These are phyloP conservation scores for Coptodon rendalli DNA, from an alignment of 2,113 vertebrate species.

Conservation along the genomic window DNA sequence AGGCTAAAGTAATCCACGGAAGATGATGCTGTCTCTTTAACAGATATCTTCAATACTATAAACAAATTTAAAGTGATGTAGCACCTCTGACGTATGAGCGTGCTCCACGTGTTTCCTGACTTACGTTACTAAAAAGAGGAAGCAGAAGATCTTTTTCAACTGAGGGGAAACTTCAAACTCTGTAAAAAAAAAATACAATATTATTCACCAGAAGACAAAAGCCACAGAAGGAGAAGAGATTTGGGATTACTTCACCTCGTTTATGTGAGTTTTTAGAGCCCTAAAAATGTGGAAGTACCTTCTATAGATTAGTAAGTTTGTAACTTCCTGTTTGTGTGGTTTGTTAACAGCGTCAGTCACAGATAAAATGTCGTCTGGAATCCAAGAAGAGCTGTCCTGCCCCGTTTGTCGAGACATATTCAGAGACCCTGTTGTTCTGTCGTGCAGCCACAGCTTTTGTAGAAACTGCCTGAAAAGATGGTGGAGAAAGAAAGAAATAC, in stretches of 20 bases:
- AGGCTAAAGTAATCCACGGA: neutral
- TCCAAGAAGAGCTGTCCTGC: neutral
- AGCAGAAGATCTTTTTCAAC: neutral
- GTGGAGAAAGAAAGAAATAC: neutral
- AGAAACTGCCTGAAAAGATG: neutral
- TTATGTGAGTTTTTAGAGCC: neutral
- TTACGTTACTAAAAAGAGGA: neutral
- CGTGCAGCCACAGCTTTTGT: conserved; percentile 6
- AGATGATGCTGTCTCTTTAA: neutral
- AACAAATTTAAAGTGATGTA: neutral
- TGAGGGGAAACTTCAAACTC: neutral
- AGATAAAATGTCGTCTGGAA: neutral
- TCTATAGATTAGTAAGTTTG: neutral
- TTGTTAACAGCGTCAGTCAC: neutral
- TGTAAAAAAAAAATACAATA: neutral
- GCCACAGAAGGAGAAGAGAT: neutral
- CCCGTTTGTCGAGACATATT: neutral
- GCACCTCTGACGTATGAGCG: neutral
- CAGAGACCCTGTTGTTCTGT: neutral
- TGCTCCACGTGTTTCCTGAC: neutral
- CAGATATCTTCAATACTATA: neutral
- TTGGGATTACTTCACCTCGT: neutral
- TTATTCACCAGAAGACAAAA: neutral
- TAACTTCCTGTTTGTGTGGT: neutral
- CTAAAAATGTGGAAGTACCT: neutral